These are phyloP conservation scores for Graptemys geographica DNA, from an alignment of 2,797 vertebrate species.

Conservation along the genomic window DNA sequence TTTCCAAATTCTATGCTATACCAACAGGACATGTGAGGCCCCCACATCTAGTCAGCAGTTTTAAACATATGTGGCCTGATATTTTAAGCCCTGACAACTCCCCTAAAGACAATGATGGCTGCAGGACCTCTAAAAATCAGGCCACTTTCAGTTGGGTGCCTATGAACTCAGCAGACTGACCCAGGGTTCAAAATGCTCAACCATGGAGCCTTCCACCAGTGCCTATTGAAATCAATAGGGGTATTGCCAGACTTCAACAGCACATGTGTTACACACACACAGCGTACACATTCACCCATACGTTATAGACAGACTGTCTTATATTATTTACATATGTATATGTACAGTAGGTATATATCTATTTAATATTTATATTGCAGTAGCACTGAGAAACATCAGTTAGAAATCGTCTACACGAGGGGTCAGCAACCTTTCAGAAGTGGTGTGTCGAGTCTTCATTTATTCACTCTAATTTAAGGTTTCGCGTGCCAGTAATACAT, in stretches of 20 bases:
- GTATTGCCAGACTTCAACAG: neutral
- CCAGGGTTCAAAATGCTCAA: conserved; percentile 1
- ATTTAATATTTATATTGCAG: neutral
- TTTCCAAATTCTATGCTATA: neutral
- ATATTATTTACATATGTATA: neutral
- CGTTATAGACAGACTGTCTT: neutral
- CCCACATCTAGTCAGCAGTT: neutral
- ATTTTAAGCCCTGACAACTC: neutral
- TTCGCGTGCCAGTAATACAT: no score
- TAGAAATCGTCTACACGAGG: neutral
- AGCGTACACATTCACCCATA: neutral
- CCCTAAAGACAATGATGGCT: neutral
- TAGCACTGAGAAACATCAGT: neutral
- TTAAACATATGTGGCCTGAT: neutral
- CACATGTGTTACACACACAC: neutral
- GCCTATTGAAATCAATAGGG: neutral
- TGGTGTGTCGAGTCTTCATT: no score
- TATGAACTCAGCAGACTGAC: neutral
- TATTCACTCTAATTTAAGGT: no score
- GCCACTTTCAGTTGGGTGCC: neutral
- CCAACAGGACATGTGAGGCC: neutral
- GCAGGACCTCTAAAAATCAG: neutral
- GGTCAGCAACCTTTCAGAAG: no score
- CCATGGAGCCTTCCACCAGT: neutral
- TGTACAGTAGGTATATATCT: neutral